phyloP scores from a whole-genome alignment of 2,888 invertebrate genomes.

The Aromia moschata region DNA sequence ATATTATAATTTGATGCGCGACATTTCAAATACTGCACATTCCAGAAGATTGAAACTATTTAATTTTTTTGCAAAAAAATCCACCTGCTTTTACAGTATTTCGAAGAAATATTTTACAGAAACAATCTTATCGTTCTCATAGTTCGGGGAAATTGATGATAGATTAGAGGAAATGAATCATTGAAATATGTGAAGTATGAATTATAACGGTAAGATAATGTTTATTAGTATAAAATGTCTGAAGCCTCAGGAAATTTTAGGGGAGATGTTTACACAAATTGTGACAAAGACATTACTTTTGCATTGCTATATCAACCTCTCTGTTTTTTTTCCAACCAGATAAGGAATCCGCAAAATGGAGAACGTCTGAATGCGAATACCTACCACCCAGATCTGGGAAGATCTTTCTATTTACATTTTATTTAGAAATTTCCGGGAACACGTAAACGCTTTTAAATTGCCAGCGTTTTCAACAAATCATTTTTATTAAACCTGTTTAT shows the following conservation, averaged over 20 bases:
- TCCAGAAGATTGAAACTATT: no score
- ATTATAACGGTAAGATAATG: background rate
- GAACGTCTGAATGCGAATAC: background rate
- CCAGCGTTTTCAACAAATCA: background rate
- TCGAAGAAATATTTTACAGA: background rate
- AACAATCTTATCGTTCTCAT: background rate
- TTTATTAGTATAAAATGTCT: no score
- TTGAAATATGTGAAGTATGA: background rate
- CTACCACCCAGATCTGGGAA: background rate
- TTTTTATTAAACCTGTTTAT: background rate
- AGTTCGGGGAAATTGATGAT: background rate
- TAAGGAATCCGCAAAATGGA: background rate
- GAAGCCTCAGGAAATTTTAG: background rate
- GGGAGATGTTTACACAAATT: background rate
- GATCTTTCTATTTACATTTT: background rate
- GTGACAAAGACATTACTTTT: background rate
- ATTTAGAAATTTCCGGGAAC: background rate
- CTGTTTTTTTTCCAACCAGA: background rate
- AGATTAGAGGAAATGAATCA: background rate
- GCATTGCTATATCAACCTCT: background rate
- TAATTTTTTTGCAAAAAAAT: no score
- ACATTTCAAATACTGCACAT: no score
- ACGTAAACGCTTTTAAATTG: background rate
- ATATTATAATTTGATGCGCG: no score
- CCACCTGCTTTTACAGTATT: no score